phyloP scores from a whole-genome alignment of 2,888 invertebrate species.

The Cosmorhoe ocellata region DNA sequence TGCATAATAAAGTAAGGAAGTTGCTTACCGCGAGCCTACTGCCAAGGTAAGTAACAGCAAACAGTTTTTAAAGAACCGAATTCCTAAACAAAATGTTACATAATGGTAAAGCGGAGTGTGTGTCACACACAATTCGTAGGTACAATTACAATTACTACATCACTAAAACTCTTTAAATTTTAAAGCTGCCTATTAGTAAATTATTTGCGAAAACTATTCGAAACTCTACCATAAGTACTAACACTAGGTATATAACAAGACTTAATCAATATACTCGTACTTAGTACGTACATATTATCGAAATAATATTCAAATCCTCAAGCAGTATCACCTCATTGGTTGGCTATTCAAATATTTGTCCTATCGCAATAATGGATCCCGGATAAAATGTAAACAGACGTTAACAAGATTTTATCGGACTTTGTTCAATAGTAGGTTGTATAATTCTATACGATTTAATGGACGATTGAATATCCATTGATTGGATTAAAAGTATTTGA shows the following conservation, averaged over 20 bases:
- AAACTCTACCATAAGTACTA: too few species aligned
- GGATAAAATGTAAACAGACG: conserved; percentile 14
- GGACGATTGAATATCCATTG: conserved; percentile 12
- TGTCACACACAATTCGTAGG: too few species aligned
- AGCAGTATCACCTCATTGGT: conserved; percentile 4
- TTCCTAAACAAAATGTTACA: not conserved
- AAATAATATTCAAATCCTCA: not conserved
- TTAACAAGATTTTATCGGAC: conserved; percentile 17
- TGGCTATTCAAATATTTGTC: conserved; percentile 14
- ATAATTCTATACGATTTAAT: conserved; percentile 14
- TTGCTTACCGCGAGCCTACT: conserved; percentile 18
- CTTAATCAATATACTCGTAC: too few species aligned
- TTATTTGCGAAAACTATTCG: too few species aligned
- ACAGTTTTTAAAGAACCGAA: conserved; percentile 2
- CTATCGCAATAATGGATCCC: conserved; percentile 17
- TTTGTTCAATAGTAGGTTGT: conserved; percentile 5
- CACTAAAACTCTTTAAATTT: too few species aligned
- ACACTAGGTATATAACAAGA: too few species aligned
- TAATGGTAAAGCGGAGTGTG: too few species aligned
- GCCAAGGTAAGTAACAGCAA: conserved; percentile 5
- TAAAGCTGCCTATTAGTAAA: too few species aligned
- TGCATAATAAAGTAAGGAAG: conserved; percentile 26
- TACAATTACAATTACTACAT: too few species aligned
- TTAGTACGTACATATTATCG: too few species aligned
- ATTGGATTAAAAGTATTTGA: conserved; percentile 2